phyloP scores from a whole-genome alignment of 2,113 vertebrate species.

The rabbit (Oryctolagus cuniculus) region DNA sequence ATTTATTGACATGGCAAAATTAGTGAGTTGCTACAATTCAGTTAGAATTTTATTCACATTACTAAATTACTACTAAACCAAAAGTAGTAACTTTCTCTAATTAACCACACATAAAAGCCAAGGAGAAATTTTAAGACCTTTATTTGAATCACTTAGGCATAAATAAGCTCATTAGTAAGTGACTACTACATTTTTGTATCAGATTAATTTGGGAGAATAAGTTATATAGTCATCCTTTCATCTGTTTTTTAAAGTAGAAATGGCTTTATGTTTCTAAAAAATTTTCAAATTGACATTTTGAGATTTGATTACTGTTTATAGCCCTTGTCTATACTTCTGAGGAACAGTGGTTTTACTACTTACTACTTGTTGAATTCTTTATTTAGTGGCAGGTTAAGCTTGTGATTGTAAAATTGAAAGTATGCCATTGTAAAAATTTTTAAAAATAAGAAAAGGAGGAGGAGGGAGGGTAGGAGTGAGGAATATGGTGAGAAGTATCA shows the following conservation, averaged over 20 bases:
- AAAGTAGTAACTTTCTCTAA: conserved; percentile 26
- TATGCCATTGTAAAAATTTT: no score
- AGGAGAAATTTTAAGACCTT: conserved; percentile 35
- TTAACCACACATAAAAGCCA: conserved; percentile 47
- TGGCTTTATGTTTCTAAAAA: conserved; percentile 31
- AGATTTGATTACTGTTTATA: background rate
- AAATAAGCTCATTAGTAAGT: conserved; percentile 22
- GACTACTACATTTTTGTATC: conserved; percentile 26
- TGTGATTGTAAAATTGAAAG: no score
- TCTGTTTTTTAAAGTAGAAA: conserved; percentile 10
- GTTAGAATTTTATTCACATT: conserved; percentile 30
- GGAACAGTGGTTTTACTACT: no score
- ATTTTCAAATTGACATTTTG: conserved; percentile 25
- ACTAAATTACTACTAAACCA: background rate
- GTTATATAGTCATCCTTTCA: background rate
- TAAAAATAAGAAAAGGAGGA: no score
- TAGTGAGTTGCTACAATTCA: conserved; percentile 32
- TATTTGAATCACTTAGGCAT: conserved; percentile 3
- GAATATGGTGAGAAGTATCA: no score
- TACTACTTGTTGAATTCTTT: no score
- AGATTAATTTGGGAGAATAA: conserved; percentile 35
- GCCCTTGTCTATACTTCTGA: no score
- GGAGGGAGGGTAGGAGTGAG: no score
- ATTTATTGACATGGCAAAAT: conserved; percentile 39
- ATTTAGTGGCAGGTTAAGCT: no score